Base-by-base conservation (phyloP, 2,113 vertebrate genomes). In the Anthoscopus minutus region DNA sequence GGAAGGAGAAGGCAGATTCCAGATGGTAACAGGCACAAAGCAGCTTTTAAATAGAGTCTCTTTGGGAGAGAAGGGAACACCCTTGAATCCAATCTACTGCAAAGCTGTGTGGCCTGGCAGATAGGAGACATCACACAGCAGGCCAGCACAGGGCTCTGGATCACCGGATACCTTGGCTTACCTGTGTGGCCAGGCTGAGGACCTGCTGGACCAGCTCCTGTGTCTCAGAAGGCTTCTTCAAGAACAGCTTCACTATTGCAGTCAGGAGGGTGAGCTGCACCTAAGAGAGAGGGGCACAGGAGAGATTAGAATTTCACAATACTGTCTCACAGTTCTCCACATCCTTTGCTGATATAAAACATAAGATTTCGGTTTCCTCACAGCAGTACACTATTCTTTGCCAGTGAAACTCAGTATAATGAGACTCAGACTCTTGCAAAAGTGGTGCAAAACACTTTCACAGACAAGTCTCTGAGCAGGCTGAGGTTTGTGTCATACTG, bases 121-220 rank as follows among this genome's bases (percentile, higher is more conserved):
- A 38, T 33, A 45, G 89, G 48, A 93, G 35, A 57, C 38, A 56
- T 3, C 44, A 11, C 37, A 13, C 0, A 4, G 61, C 53, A 79
- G 72, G 44, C 12, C 58, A 81, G 9, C 70, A 45, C 11, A 92
- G n/a, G 14, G 9, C 35, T 73, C 82, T 3, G 17, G 16, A 48
- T 88, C 93, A 58, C 73, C 27, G 57, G 24, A 3, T 38, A 18
- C 22, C 91, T 79, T 56, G 58, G 78, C 95, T 98, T 96, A 99
- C 99, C 98, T 99, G 99, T 9, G 99, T 99, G 81, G 99, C 99
- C 92, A 99, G 98, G 93, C 99, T 99, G 71, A 99, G 99, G 53
- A 99, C 99, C 97, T 99, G 99, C 94, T 99, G 99, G 62, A 99
- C 99, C 95, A 99, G 94, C 97, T 99, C 99, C 96, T 99, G 99